Evolutionary conservation across 2,113 vertebrate genomes (phyloP).

Genomic region (Ahaetulla prasina): DNA sequence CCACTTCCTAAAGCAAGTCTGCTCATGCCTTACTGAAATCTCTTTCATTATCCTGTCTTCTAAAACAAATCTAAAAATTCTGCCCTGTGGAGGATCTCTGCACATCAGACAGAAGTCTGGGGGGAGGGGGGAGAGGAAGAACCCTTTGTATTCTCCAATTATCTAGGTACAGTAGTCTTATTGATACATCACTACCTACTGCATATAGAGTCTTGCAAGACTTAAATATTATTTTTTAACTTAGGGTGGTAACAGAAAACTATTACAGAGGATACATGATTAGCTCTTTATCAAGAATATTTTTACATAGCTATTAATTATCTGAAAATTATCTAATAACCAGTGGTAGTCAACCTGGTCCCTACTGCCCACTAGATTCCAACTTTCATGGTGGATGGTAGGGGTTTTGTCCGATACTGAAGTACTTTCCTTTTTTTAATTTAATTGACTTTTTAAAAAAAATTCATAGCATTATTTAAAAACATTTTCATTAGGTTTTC

Average conservation of each 20-base stretch:
- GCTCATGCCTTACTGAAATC: neutral
- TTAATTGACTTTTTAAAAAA: no score
- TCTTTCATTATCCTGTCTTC: neutral
- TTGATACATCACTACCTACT: neutral
- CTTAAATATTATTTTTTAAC: neutral
- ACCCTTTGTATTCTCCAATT: neutral
- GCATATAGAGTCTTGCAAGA: neutral
- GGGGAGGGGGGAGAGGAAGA: accelerated
- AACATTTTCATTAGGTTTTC: no score
- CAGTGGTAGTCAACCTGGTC: no score
- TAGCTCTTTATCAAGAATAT: neutral
- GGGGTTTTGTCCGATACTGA: no score
- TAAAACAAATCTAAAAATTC: neutral
- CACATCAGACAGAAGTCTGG: neutral
- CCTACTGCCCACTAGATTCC: no score
- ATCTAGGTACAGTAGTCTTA: neutral
- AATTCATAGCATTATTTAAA: no score
- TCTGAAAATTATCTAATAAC: neutral
- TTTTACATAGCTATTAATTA: neutral
- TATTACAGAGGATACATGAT: neutral
- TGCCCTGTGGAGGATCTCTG: neutral
- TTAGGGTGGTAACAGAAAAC: neutral
- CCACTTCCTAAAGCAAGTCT: neutral
- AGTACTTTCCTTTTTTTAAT: no score
- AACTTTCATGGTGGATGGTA: no score